Percentiles rank a stretch among this genome's conserved stretches.
phyloP scores from a whole-genome alignment of 1,140 invertebrate genomes.

The Drosophila lacteicornis region DNA sequence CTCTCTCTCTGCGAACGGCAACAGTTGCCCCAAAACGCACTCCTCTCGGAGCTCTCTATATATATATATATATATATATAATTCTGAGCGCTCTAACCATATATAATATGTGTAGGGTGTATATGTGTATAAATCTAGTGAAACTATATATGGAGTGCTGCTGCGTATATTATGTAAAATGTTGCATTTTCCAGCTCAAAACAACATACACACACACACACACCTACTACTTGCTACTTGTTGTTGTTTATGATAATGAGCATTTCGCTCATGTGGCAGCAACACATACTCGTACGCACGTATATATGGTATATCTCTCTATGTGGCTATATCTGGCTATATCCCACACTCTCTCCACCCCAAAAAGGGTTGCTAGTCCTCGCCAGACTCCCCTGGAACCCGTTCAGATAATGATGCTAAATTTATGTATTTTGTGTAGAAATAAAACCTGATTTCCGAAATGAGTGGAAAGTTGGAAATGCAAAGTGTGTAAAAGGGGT shows the following conservation, averaged over 20 bases:
- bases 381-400: slow-evolving; percentile 18
- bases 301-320: not conserved
- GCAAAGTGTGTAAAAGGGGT: slow-evolving; percentile 18
- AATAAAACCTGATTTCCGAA: slow-evolving; percentile 83
- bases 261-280: slow-evolving; percentile 73
- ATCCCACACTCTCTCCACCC: not conserved
- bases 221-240: slow-evolving; percentile 43
- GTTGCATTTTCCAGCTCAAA: slow-evolving; percentile 67
- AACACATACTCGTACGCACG: slow-evolving; percentile 28
- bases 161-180: slow-evolving; percentile 77
- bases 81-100: slow-evolving; percentile 70
- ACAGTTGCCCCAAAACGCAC: slow-evolving; percentile 13
- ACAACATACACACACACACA: slow-evolving; percentile 27
- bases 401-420: slow-evolving; percentile 79
- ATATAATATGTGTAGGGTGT: slow-evolving; percentile 30
- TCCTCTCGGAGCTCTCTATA: slow-evolving; percentile 21
- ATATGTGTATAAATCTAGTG: slow-evolving; percentile 63
- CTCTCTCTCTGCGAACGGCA: slow-evolving; percentile 10
- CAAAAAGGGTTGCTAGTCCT: slow-evolving; percentile 33
- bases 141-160: slow-evolving; percentile 36
- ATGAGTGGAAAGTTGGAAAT: slow-evolving; percentile 63
- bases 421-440: slow-evolving; percentile 85
- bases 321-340: slow-evolving; percentile 2
- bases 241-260: slow-evolving; percentile 83
- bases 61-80: slow-evolving; percentile 32